Evolutionary conservation across 2,113 vertebrate genomes (phyloP).

Genomic region (Tauraco erythrolophus): DNA sequence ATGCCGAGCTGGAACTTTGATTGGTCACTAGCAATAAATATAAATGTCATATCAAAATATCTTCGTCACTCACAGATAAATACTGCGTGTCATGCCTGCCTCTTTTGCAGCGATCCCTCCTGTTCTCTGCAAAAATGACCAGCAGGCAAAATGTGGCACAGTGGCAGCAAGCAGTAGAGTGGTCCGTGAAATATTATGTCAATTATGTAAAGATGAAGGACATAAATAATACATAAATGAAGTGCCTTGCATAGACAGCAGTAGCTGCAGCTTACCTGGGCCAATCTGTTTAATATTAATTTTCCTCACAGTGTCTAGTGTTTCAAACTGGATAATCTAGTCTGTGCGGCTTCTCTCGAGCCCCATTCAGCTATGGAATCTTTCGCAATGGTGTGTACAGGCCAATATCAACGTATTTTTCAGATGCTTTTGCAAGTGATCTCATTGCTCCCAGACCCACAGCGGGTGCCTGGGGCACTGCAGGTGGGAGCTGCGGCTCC

Average conservation of each 20-base stretch:
- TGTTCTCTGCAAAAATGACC: background rate
- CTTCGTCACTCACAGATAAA: constrained; percentile 40
- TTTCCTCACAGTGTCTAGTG: background rate
- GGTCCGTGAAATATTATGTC: background rate
- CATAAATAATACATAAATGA: background rate
- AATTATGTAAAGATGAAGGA: background rate
- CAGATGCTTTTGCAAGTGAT: background rate
- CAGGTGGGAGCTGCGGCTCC: background rate
- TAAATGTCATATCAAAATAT: constrained; percentile 37
- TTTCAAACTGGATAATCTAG: background rate
- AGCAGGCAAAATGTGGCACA: background rate
- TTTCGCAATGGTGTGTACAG: background rate
- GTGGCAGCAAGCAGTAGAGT: background rate
- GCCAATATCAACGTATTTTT: background rate
- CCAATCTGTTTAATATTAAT: background rate
- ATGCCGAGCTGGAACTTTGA: background rate
- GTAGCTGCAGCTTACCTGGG: background rate
- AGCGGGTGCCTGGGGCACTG: background rate
- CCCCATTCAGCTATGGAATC: background rate
- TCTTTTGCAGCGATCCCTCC: background rate
- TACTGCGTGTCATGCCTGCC: background rate
- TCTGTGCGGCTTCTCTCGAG: background rate
- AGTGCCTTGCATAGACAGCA: background rate
- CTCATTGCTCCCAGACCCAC: background rate
- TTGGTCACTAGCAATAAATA: constrained; percentile 45